phyloP scores from a whole-genome alignment of 2,797 vertebrate genomes.

The Streptopelia turtur region DNA sequence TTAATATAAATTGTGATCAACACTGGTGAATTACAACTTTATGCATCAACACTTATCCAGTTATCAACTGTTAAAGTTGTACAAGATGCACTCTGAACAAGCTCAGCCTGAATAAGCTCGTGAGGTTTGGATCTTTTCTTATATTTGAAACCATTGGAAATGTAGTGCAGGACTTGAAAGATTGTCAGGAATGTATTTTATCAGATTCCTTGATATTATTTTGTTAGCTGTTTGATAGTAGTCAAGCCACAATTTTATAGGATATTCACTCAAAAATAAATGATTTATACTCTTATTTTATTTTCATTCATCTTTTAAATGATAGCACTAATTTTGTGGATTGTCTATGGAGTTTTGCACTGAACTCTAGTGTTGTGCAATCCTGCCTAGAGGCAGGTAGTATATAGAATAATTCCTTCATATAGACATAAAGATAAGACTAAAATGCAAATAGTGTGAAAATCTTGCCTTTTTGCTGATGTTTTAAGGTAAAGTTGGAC shows the following conservation, averaged over 20 bases:
- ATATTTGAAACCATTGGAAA: neutral
- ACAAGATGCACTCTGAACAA: slow-evolving; percentile 8
- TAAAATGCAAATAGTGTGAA: neutral
- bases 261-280: slow-evolving; percentile 36
- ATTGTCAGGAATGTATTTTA: slow-evolving; percentile 1
- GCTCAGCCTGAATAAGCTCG: slow-evolving; percentile 16
- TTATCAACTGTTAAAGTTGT: neutral
- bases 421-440: neutral
- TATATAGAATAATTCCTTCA: neutral
- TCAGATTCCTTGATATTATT: neutral
- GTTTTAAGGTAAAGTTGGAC: neutral
- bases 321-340: neutral
- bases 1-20: slow-evolving; percentile 5
- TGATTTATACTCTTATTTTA: neutral
- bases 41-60: neutral
- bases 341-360: neutral
- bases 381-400: neutral
- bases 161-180: neutral
- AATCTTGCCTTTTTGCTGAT: neutral
- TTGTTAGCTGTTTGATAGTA: neutral
- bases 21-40: neutral
- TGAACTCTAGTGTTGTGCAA: neutral
- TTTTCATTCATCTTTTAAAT: neutral
- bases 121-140: neutral
- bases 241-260: neutral